Percentiles rank a stretch among this genome's conserved stretches.
phyloP scores from a whole-genome alignment of 2,113 vertebrate species.

The Pollimyrus isidori region DNA sequence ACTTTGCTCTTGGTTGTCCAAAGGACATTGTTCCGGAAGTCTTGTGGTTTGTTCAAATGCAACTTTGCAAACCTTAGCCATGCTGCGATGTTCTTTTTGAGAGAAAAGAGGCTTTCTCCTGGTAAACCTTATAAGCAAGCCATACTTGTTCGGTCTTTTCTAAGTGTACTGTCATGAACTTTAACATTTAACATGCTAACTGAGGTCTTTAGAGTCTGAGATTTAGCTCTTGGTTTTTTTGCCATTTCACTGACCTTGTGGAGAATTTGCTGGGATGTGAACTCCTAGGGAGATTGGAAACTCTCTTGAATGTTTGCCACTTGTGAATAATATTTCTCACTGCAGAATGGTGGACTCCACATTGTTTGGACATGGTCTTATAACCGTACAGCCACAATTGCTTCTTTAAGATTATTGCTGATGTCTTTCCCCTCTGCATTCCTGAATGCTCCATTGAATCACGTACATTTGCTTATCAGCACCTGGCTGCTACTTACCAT shows the following conservation, averaged over 20 bases:
- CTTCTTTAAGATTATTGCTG: neutral
- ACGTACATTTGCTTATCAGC: too few species aligned
- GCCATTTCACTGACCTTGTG: neutral
- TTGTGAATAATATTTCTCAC: neutral
- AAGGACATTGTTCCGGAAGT: too few species aligned
- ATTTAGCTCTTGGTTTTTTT: neutral
- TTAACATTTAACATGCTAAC: neutral
- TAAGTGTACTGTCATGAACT: neutral
- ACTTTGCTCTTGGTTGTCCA: too few species aligned
- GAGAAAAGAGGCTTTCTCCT: neutral
- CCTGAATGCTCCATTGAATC: neutral
- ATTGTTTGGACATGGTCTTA: neutral
- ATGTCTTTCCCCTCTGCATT: neutral
- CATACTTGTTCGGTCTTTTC: neutral
- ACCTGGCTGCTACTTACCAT: too few species aligned
- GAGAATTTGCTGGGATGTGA: neutral
- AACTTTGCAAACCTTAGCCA: too few species aligned
- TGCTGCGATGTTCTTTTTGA: neutral
- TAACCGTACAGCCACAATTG: neutral
- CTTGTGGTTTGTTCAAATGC: too few species aligned
- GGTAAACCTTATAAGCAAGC: neutral
- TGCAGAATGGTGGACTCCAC: neutral
- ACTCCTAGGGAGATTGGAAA: neutral
- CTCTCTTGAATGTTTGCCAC: neutral
- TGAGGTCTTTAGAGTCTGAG: neutral